phyloP scores from a whole-genome alignment of 2,113 vertebrate species.

The Neotoma lepida region DNA sequence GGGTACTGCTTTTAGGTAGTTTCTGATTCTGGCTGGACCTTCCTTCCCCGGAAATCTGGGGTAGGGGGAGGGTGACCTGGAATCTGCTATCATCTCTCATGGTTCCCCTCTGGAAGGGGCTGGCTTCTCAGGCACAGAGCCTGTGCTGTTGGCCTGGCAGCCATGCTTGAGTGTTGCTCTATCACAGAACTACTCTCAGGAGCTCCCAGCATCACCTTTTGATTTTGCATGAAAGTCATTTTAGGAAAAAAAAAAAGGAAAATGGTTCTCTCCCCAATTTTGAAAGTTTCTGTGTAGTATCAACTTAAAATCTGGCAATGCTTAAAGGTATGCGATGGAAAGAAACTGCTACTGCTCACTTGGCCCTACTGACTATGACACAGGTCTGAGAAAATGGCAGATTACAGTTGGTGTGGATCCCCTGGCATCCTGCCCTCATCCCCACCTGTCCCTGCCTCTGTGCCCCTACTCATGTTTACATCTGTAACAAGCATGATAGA shows the following conservation, averaged over 20 bases:
- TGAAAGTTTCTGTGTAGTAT: neutral
- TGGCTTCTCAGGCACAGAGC: neutral
- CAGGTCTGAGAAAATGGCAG: neutral
- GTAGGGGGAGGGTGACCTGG: neutral
- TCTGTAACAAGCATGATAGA: fast-evolving
- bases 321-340: neutral
- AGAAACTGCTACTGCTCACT: neutral
- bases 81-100: neutral
- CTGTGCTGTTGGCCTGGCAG: neutral
- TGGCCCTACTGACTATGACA: neutral
- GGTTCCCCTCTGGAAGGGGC: neutral
- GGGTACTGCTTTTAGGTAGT: neutral
- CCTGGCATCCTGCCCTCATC: neutral
- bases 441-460: neutral
- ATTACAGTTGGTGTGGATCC: fast-evolving
- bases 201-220: no score
- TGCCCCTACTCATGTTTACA: fast-evolving
- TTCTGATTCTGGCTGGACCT: fast-evolving
- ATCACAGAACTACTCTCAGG: neutral
- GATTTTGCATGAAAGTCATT: neutral
- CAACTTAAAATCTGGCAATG: neutral
- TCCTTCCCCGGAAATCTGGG: neutral
- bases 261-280: neutral
- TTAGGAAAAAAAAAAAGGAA: neutral
- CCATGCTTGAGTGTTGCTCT: neutral